Conservation (phyloP, 2,888 invertebrate genomes). For the Tetheella fluctuosa region DNA sequence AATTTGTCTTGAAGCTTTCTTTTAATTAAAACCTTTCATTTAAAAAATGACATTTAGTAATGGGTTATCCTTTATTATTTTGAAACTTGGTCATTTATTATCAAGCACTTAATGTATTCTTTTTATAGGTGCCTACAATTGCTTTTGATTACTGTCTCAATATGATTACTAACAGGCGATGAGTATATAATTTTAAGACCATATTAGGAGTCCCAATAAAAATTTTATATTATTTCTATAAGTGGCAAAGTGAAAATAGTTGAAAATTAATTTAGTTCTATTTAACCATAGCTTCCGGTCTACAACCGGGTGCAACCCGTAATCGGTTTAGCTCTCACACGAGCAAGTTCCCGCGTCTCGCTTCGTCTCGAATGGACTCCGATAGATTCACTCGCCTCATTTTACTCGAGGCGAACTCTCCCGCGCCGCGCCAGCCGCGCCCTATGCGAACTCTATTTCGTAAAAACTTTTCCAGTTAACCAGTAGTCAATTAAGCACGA, state of each 20-base stretch:
- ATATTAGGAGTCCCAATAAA: too few relatives aligned
- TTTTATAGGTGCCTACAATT: too few relatives aligned
- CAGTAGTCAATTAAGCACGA: neutral
- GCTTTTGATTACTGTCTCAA: too few relatives aligned
- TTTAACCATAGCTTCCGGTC: neutral
- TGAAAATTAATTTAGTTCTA: too few relatives aligned
- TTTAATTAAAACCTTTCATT: neutral
- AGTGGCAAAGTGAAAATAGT: too few relatives aligned
- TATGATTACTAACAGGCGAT: too few relatives aligned
- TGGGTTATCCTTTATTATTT: too few relatives aligned
- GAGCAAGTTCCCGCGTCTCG: slow-evolving; percentile 4
- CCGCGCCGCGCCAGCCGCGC: neutral
- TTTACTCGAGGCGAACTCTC: slow-evolving; percentile 29
- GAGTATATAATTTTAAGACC: too few relatives aligned
- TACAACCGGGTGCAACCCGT: neutral
- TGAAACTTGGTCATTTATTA: too few relatives aligned
- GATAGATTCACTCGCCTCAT: slow-evolving; percentile 42
- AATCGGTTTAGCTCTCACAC: slow-evolving; percentile 8
- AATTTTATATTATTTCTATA: too few relatives aligned
- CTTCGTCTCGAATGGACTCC: slow-evolving; percentile 26
- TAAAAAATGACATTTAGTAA: neutral
- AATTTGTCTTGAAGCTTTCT: too few relatives aligned
- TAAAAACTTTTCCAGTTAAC: neutral
- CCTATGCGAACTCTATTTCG: neutral
- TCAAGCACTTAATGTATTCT: too few relatives aligned